A percentile compares a stretch with the other conserved stretches of the same genome.
Evolutionary conservation across 2,888 invertebrate species (phyloP).

Genomic region (Pseudococcus longispinus): DNA sequence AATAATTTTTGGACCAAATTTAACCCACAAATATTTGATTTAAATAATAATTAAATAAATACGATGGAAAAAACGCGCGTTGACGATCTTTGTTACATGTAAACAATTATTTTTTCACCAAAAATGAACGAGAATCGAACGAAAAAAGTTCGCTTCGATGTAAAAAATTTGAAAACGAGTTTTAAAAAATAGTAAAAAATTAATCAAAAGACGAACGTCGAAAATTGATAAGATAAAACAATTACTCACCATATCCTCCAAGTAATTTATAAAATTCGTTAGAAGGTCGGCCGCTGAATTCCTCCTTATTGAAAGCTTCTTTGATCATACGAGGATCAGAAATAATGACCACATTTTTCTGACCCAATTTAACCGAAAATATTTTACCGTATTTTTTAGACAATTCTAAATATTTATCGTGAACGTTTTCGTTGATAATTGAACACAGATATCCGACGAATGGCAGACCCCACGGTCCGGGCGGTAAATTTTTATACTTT

Average conservation of each 20-base stretch:
- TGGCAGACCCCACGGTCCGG: slow-evolving; percentile 88
- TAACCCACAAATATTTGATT: too few species aligned
- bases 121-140: too few species aligned
- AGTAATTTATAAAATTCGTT: slow-evolving; percentile 85
- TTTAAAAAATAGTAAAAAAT: background rate
- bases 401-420: slow-evolving; percentile 79
- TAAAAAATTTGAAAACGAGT: background rate
- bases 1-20: background rate
- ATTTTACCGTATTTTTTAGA: slow-evolving; percentile 80
- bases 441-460: slow-evolving; percentile 84
- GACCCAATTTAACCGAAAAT: slow-evolving; percentile 82
- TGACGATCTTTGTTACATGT: too few species aligned
- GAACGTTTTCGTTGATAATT: slow-evolving; percentile 75
- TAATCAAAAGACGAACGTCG: background rate
- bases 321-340: slow-evolving; percentile 86
- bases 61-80: too few species aligned
- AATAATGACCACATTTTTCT: slow-evolving; percentile 82
- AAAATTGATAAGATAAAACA: background rate
- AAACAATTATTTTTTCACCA: too few species aligned
- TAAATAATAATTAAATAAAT: too few species aligned
- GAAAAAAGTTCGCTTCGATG: too few species aligned
- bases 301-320: slow-evolving; percentile 84
- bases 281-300: slow-evolving; percentile 86
- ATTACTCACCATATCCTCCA: slow-evolving; percentile 84
- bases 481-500: slow-evolving; percentile 68